phyloP scores from a whole-genome alignment of 2,113 vertebrate genomes.

The Hyaena hyaena region DNA sequence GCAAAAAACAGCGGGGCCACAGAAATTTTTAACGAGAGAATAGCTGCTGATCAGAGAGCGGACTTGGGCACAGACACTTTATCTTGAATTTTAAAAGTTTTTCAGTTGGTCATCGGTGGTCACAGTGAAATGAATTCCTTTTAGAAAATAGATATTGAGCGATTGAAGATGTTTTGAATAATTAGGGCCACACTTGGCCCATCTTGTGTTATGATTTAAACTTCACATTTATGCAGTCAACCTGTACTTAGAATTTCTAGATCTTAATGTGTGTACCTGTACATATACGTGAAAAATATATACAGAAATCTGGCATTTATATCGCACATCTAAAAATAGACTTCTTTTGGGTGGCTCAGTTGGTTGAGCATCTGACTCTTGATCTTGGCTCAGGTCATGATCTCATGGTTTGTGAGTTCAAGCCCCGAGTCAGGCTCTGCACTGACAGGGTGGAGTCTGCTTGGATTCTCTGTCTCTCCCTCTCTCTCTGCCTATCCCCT shows the following conservation, averaged over 20 bases:
- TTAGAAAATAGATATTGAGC: background rate
- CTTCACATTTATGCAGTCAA: background rate
- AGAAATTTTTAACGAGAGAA: constrained; percentile 36
- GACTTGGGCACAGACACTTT: background rate
- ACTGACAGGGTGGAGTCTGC: no score
- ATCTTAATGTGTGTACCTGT: background rate
- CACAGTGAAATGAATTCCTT: background rate
- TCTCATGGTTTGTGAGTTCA: no score
- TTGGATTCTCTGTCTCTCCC: no score
- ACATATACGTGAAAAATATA: background rate
- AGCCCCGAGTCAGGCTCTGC: no score
- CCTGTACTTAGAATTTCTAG: background rate
- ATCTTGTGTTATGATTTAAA: background rate
- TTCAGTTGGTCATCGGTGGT: background rate
- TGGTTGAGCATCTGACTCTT: no score
- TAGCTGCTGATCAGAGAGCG: background rate
- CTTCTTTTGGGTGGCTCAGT: background rate
- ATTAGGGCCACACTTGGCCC: background rate
- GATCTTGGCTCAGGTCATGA: no score
- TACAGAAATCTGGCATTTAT: background rate
- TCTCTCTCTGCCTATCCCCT: no score
- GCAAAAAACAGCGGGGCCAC: background rate
- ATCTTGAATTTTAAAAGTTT: background rate
- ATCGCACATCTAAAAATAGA: background rate
- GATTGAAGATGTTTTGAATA: background rate